phyloP scores from a whole-genome alignment of 2,888 invertebrate genomes.

The Lordiphosa andalusiaca region DNA sequence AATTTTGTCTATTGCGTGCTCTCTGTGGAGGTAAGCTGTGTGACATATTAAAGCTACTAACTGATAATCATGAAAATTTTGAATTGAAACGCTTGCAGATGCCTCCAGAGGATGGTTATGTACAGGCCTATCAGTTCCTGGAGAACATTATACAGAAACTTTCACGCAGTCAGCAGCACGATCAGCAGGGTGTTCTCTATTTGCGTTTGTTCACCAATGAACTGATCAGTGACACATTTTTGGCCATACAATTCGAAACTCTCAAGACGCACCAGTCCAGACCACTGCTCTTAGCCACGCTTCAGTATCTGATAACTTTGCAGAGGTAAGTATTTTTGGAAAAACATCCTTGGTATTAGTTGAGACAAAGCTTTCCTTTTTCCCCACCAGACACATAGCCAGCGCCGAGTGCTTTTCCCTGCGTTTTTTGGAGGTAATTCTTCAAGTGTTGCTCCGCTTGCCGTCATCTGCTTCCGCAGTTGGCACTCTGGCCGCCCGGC shows the following conservation, averaged over 20 bases:
- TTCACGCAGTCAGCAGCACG: slow-evolving; percentile 14
- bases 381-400: slow-evolving; percentile 33
- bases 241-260: slow-evolving; percentile 39
- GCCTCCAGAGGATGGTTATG: slow-evolving; percentile 9
- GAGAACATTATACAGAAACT: slow-evolving; percentile 32
- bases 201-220: slow-evolving; percentile 53
- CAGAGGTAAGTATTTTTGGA: slow-evolving; percentile 30
- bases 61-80: neutral
- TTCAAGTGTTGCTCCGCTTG: slow-evolving; percentile 36
- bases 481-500: slow-evolving; percentile 29
- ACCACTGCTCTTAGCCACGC: slow-evolving; percentile 29
- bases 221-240: slow-evolving; percentile 35
- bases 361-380: neutral
- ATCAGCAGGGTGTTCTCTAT: slow-evolving; percentile 26
- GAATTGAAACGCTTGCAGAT: slow-evolving; percentile 25
- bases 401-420: slow-evolving; percentile 49
- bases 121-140: slow-evolving; percentile 42
- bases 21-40: slow-evolving; percentile 23
- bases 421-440: slow-evolving; percentile 46
- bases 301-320: slow-evolving; percentile 44
- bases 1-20: slow-evolving; percentile 38
- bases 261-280: slow-evolving; percentile 22
- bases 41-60: neutral
- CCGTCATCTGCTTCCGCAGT: slow-evolving; percentile 1
- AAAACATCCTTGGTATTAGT: neutral